A percentile compares a stretch with the other conserved stretches of the same genome.
Evolutionary conservation across 2,888 invertebrate genomes (phyloP).

Genomic region (Oeneis ivallda): DNA sequence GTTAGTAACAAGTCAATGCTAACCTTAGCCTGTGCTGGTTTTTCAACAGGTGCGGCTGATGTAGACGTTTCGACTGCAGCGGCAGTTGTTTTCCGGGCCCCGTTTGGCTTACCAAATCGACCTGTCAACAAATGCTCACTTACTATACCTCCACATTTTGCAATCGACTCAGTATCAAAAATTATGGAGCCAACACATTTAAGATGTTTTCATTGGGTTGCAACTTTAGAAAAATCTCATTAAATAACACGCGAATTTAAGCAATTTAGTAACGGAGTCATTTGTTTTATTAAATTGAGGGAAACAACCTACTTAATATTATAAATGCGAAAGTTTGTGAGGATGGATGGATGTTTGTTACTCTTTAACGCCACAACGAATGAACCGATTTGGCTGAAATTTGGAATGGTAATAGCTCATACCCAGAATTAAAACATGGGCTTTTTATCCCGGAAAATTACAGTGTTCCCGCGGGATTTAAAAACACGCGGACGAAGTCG

Average conservation of each 20-base stretch:
- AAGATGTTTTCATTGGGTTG: background rate
- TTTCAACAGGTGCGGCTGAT: conserved; percentile 53
- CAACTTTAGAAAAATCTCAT: background rate
- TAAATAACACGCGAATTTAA: background rate
- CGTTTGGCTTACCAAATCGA: conserved; percentile 72
- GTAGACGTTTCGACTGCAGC: conserved; percentile 56
- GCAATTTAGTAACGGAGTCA: background rate
- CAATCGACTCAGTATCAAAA: conserved; percentile 4
- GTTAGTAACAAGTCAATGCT: conserved; percentile 40
- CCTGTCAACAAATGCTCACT: conserved; percentile 59
- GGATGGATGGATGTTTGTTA: no score
- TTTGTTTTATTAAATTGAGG: background rate
- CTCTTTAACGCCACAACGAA: no score
- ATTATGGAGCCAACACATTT: conserved; percentile 9
- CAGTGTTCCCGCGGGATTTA: no score
- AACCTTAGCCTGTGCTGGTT: conserved; percentile 68
- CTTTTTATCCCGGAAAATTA: no score
- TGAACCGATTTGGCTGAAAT: no score
- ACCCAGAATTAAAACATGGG: no score
- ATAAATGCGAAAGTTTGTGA: no score
- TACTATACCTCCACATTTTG: conserved; percentile 47
- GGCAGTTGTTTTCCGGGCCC: conserved; percentile 61
- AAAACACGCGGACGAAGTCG: no score
- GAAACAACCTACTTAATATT: background rate
- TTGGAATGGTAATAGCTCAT: no score